A percentile compares a stretch with the other conserved stretches of the same genome.
Evolutionary conservation across 2,113 vertebrate genomes (phyloP).

Genomic region (Anhinga anhinga): DNA sequence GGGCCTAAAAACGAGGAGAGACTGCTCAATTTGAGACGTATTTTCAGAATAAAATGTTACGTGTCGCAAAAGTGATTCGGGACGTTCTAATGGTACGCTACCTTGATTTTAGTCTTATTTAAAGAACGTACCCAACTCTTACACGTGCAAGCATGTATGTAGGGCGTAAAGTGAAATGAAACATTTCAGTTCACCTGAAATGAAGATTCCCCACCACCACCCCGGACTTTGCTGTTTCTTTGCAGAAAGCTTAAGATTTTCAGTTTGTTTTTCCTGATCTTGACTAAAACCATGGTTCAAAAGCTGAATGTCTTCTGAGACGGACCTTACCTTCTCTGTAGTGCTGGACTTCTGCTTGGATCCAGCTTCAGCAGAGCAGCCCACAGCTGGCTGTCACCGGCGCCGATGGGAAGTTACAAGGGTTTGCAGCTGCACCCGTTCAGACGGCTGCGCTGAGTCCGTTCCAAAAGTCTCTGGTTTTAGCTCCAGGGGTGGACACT

Average conservation of each 20-base stretch:
- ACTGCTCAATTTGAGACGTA: neutral
- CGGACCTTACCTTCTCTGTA: neutral
- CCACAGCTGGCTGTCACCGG: neutral
- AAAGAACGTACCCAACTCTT: neutral
- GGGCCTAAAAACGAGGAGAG: neutral
- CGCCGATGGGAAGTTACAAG: neutral
- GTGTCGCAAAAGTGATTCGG: neutral
- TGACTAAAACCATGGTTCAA: neutral
- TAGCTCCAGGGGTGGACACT: neutral
- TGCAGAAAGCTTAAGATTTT: neutral
- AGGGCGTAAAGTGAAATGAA: neutral
- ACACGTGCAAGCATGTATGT: rapidly evolving
- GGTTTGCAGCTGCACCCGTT: neutral
- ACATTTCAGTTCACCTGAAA: neutral
- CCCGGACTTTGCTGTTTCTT: neutral
- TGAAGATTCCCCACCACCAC: neutral
- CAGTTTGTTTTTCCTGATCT: neutral
- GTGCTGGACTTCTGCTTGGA: neutral
- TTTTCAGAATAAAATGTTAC: neutral
- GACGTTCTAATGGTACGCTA: neutral
- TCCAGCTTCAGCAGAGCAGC: neutral
- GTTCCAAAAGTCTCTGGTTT: neutral
- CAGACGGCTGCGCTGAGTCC: neutral
- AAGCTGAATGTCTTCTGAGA: neutral
- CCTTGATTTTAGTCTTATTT: neutral